Base-by-base conservation (phyloP, 2,888 invertebrate species). In the Latrodectus hesperus region DNA sequence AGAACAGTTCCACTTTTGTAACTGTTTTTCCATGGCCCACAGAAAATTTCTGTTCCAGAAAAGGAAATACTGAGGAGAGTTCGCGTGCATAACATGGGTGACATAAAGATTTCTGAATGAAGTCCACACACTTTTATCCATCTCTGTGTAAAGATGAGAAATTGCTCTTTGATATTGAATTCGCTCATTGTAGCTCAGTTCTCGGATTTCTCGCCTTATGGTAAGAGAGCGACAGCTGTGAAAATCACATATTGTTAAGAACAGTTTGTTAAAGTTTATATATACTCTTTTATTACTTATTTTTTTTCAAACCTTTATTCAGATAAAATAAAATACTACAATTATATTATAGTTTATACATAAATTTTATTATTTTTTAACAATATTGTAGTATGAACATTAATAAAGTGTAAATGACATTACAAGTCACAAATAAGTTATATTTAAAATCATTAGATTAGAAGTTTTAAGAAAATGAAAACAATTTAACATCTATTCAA, bases 41-140 rank as follows among this genome's bases (percentile, higher is more conserved):
- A 92, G 84, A 89, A 91, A 92, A 65, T 91, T 90, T 14, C 92
- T 84, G 81, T 92, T 91, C 92, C 92, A 92, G 2, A 91, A 91
- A 22, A 92, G 90, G 75, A 91, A 92, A 51, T 90, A 90, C 16
- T 90, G 81, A 38, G 89, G 91, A 8, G 91, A 91, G 9, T 91
- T 90, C 14, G 91, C 91, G 83, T 92, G 91, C 12, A 91, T 91
- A 71, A 91, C 90, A 22, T 90, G 84, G 2, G 92, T 91, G 64
- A 91, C 90, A 16, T 90, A 79, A 52, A 90, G 55, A 55, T 88
- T 78, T 9, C 83, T 65, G 14, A 88, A 74, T 9, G 83, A 74
- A 26, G 72, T 91, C 92, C 92, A 92, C 51, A 90, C 84, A 12
- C 91, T 91, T 6, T 91, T 91, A n/a, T 90, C 91, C 3, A 84